Percentiles rank a stretch among this genome's conserved stretches.
phyloP scores from a whole-genome alignment of 1,140 invertebrate genomes.

The Microvelia longipes region DNA sequence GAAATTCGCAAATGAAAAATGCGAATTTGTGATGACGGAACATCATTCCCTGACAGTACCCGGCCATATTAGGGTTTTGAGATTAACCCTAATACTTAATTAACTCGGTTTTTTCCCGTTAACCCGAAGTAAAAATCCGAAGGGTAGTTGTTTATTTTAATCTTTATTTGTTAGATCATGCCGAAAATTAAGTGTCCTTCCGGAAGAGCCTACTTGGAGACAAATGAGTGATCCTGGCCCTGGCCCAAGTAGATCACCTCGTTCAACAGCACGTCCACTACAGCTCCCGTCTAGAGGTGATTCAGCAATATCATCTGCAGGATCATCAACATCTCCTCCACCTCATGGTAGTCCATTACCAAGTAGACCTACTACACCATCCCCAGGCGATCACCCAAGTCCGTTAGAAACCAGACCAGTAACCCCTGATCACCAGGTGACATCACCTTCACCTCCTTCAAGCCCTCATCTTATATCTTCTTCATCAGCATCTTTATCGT shows the following conservation, averaged over 20 bases:
- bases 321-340: background rate
- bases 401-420: background rate
- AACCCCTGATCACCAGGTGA: background rate
- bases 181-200: background rate
- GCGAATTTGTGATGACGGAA: too few relatives aligned
- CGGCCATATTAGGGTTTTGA: too few relatives aligned
- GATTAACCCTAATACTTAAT: too few relatives aligned
- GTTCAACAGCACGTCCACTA: background rate
- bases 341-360: background rate
- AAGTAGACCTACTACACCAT: background rate
- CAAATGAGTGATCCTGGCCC: background rate
- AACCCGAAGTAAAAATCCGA: too few relatives aligned
- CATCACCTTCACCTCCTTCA: background rate
- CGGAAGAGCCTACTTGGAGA: background rate
- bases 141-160: too few relatives aligned
- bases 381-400: background rate
- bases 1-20: too few relatives aligned
- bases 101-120: too few relatives aligned
- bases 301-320: background rate
- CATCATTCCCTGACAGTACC: too few relatives aligned
- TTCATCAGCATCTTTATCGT: slow-evolving; percentile 1
- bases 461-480: background rate
- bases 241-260: background rate
- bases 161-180: too few relatives aligned
- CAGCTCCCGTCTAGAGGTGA: background rate